Evolutionary conservation across 64 coral and sea anemone genomes (phyloP), one percentile per base, ranked within the genome.

Genomic region (Pocillopora verrucosa): DNA sequence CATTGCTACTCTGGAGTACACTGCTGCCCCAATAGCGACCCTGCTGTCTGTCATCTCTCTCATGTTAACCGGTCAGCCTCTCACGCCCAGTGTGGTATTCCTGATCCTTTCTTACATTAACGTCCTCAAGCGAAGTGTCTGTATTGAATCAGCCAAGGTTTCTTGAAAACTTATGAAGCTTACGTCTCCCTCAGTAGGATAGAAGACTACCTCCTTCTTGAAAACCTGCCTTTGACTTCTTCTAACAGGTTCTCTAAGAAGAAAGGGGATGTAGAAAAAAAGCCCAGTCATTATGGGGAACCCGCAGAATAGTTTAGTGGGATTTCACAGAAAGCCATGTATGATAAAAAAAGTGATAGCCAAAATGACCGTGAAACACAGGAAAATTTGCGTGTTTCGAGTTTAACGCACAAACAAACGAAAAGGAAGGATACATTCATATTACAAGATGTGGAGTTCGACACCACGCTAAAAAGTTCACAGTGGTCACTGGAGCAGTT

Each of bases 11-110:
- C 36, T 88, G 34, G 34, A 22, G 13, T 75, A 56, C 11, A 13
- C 86, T 16, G 76, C 73, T 34, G 19, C 37, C 2, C 57, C 76
- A 26, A n/a, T 88, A 20, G 62, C 72, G 15, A 88, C 86, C 2
- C 24, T 88, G 6, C 36, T 88, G 25, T n/a, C 86, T 9, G 70
- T 88, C 14, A 72, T 75, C 56, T 35, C 61, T 1, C 36, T 88
- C 7, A 20, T 88, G 62, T 41, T 76, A 7, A 88, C 86, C 5
- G 86, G 73, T 76, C 59, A 76, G 36, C 86, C 86, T 56, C 72
- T 88, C 25, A 88, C 72, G 1, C 73, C 86, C 22, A 56, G 36
- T 26, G 60, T 30, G 35, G 86, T 88, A 4, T 88, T 88, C 60
- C 75, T 75, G 19, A 25, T 88, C 10, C 57, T 88, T 56, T 58